A percentile compares a stretch with the other conserved stretches of the same genome.
phyloP scores from a whole-genome alignment of 2,888 invertebrate genomes.

The Deladenus siricidicola region DNA sequence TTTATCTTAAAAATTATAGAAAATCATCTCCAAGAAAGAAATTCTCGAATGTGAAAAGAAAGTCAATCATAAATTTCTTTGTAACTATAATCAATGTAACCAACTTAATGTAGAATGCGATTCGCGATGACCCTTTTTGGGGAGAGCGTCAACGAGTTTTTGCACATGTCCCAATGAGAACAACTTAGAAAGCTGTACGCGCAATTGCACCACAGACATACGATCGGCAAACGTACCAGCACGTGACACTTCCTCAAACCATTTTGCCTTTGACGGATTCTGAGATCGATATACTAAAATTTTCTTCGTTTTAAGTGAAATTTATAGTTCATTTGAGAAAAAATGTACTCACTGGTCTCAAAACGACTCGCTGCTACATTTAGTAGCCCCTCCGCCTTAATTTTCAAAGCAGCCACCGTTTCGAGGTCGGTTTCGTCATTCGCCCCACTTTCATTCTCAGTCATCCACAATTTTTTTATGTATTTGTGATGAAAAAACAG shows the following conservation, averaged over 20 bases:
- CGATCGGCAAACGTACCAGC: slow-evolving; percentile 77
- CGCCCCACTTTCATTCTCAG: neutral
- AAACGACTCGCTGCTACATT: neutral
- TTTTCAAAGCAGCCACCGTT: neutral
- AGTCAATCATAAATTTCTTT: neutral
- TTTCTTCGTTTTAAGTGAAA: too few relatives aligned
- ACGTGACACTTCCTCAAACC: slow-evolving; percentile 70
- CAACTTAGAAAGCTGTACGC: slow-evolving; percentile 75
- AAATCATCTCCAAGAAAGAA: neutral
- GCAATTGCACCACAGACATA: slow-evolving; percentile 73
- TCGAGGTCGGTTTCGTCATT: too few relatives aligned
- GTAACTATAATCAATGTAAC: slow-evolving; percentile 13
- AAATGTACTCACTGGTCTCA: neutral
- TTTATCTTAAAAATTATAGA: too few relatives aligned
- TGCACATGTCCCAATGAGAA: slow-evolving; percentile 68
- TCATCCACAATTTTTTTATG: neutral
- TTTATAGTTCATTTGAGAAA: neutral
- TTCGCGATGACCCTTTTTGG: slow-evolving; percentile 68
- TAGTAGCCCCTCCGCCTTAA: neutral
- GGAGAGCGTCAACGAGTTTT: slow-evolving; percentile 69
- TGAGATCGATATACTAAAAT: slow-evolving; percentile 8
- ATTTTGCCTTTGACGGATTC: slow-evolving; percentile 54
- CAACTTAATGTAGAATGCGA: slow-evolving; percentile 61
- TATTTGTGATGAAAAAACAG: neutral
- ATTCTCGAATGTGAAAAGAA: too few relatives aligned